A percentile compares a stretch with the other conserved stretches of the same genome.
Conservation (phyloP, 92 coral and sea anemone species). For the Epizoanthus fatuus region DNA sequence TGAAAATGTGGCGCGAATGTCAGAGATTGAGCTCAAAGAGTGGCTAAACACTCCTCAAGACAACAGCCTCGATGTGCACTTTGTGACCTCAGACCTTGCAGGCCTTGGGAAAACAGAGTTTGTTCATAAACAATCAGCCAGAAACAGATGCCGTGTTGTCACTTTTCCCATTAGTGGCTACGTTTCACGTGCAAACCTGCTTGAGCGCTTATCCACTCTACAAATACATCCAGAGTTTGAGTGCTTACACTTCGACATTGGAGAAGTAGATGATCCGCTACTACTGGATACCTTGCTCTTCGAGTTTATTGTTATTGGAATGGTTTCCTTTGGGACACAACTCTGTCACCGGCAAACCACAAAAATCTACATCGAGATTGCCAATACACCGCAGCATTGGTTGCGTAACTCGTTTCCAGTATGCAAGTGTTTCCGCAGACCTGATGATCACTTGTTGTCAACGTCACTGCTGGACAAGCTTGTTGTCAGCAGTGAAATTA, state of each 20-base stretch:
- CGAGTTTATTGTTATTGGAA: slow-evolving; percentile 33
- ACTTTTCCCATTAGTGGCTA: slow-evolving; percentile 42
- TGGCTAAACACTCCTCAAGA: neutral
- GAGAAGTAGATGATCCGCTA: slow-evolving; percentile 44
- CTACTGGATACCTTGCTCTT: slow-evolving; percentile 38
- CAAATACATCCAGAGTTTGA: slow-evolving; percentile 21
- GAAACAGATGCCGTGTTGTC: neutral
- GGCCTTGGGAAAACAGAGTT: slow-evolving; percentile 58
- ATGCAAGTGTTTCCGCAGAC: slow-evolving; percentile 20
- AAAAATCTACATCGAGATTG: slow-evolving; percentile 51
- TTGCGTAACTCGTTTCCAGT: slow-evolving; percentile 39
- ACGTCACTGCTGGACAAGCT: slow-evolving; percentile 1
- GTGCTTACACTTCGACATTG: slow-evolving; percentile 45
- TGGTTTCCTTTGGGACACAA: slow-evolving; percentile 43
- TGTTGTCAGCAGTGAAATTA: slow-evolving; percentile 35
- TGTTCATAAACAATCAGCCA: slow-evolving; percentile 11
- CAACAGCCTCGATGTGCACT: slow-evolving; percentile 3
- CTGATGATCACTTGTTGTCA: slow-evolving; percentile 7
- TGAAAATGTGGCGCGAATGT: slow-evolving; percentile 6
- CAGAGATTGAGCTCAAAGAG: neutral
- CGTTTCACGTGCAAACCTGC: slow-evolving; percentile 7
- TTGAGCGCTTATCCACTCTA: slow-evolving; percentile 35
- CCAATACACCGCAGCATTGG: slow-evolving; percentile 31
- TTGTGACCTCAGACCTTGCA: slow-evolving; percentile 47
- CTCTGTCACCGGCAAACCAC: slow-evolving; percentile 32